These are phyloP conservation scores for Phragmatobia fuliginosa DNA, from an alignment of 2,888 invertebrate genomes.

Conservation along the genomic window DNA sequence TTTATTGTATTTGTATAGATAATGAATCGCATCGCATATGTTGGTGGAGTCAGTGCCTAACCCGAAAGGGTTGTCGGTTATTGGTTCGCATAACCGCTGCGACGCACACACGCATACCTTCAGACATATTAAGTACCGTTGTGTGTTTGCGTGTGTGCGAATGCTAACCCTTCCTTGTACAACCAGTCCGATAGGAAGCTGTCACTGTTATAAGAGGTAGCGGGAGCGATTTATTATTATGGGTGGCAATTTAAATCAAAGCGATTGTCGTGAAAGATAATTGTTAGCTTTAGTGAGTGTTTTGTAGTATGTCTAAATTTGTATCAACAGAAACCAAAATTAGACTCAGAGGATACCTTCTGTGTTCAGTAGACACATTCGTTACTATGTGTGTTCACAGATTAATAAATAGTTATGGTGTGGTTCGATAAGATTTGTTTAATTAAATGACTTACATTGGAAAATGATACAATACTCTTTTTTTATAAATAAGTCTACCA, in stretches of 20 bases:
- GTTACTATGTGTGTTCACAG: not conserved
- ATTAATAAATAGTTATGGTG: too few species aligned
- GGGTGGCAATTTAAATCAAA: not conserved
- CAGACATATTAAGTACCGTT: constrained; percentile 38
- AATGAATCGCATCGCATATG: constrained; percentile 19
- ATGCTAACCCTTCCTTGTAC: constrained; percentile 67
- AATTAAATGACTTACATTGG: not conserved
- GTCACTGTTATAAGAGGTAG: constrained; percentile 37
- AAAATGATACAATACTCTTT: too few species aligned
- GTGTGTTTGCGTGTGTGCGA: constrained; percentile 48
- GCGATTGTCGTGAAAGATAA: not conserved
- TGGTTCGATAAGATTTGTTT: too few species aligned
- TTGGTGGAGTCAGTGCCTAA: constrained; percentile 47
- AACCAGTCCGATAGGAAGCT: constrained; percentile 67
- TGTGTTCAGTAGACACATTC: not conserved
- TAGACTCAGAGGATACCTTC: not conserved
- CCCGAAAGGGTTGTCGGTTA: constrained; percentile 69
- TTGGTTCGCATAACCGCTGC: constrained; percentile 60
- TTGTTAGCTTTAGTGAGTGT: not conserved
- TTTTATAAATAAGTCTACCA: too few species aligned
- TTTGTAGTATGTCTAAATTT: not conserved
- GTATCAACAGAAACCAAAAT: not conserved
- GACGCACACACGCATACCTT: constrained; percentile 34
- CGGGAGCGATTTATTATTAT: constrained; percentile 6
- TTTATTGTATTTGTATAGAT: too few species aligned